Base-by-base conservation (phyloP, 1,140 invertebrate genomes). In the Panagrolaimus sp. region DNA sequence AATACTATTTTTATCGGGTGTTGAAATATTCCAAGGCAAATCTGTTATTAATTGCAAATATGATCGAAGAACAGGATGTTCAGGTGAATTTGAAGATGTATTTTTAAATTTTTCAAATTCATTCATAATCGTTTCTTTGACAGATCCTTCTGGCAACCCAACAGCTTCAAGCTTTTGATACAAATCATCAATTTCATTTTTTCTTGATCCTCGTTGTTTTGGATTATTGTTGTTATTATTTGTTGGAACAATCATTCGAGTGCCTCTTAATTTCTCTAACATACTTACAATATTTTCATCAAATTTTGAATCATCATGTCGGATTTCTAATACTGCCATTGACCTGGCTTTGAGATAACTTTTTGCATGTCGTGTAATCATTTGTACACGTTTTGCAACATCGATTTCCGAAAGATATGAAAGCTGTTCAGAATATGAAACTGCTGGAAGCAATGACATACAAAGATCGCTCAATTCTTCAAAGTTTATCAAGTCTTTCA, bases 1-100 rank as follows among this genome's bases (percentile, higher is more conserved):
- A 38, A 88, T 85, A 70, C 88, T 85, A 45, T 88, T 78, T 0
- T 81, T 81, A 77, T 88, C 87, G 14, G 79, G 73, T 21, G 85
- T 86, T n/a, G 80, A 77, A 58, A 84, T 85, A 24, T 79, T 80
- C 88, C 88, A 88, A 0, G 88, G 88, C 10, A 88, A 75, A 45
- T 88, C 85, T 17, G 83, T 82, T 75, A 88, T 83, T 24, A 88
- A 76, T 70, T 88, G 87, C 38, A 88, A 71, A 76, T 88, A 88
- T 72, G 84, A 87, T 74, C 87, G 83, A 47, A 8, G 76, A 73
- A 88, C 84, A 1, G 85, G 84, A 81, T 87, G 84, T 71, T 88
- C 85, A 65, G 86, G 85, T 84, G 86, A 86, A 67, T 87, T 87
- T 65, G 83, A 84, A 74, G 86, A 86, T 52, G 88, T 73, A 62